Base-by-base conservation (phyloP, 1,140 invertebrate species). In the Lepeophtheirus salmonis region DNA sequence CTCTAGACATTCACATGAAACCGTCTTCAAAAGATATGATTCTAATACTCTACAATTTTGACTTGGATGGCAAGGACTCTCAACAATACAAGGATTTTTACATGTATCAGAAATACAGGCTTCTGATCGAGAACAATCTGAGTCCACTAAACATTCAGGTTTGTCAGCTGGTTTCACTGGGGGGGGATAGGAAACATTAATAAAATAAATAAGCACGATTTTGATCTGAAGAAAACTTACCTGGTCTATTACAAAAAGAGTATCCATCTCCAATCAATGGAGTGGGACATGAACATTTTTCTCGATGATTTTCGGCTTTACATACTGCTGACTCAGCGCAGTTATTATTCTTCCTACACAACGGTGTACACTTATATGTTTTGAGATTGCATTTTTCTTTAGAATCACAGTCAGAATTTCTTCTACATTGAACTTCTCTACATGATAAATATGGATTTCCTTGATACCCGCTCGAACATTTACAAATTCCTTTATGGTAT, bases 351-450 rank as follows among this genome's bases (percentile, higher is more conserved):
- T 84, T 14, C 10, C 12, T 86, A 61, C 80, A 78, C 63, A 79
- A 76, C 0, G 82, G 80, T 64, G 79, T 82, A 70, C 88, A 92
- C 70, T 89, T 83, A 10, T 86, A 81, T 67, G 88, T 87, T 10
- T 51, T 70, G 48, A 84, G 85, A 67, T 88, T 90, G n/a, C 78
- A 80, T 65, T 83, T 80, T 62, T 80, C 78, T 24, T 57, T 2
- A 23, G 23, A 26, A 30, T 17, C 55, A 57, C 55, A 57, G n/a
- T 57, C 25, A 2, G 13, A 3, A 48, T 57, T 17, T 17, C 17
- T 30, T 57, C 26, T 24, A 21, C 55, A 57, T 26, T 41, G 17
- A 3, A 41, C 55, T 30, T 57, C 55, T 14, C 16, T 26, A 17
- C 55, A 57, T n/a, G 23, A 17, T 17, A 57, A 20, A 64, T 81